Base-by-base conservation (phyloP, 2,113 vertebrate species). In the Micronycteris hirsuta region DNA sequence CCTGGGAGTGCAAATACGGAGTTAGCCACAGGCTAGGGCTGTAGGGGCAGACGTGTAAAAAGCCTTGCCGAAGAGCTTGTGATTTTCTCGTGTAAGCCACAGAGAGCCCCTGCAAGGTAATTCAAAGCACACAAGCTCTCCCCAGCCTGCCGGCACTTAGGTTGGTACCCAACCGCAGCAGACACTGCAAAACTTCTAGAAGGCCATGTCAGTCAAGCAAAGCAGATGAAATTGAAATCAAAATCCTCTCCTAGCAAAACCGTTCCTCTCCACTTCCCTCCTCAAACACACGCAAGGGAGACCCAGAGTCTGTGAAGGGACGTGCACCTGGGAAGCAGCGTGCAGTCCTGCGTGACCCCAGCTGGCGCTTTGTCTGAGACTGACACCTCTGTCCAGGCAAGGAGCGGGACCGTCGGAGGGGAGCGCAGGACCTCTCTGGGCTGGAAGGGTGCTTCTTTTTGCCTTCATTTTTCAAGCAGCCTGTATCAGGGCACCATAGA, bases 391-490 rank as follows among this genome's bases (percentile, higher is more conserved):
- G 36, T 31, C 74, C 16, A 6, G 17, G 52, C 20, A 7, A 43
- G 41, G 82, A 7, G 54, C 36, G 1, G 81, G 94, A 77, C 77
- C 22, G 43, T 31, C 0, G 3, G 47, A 54, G 93, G 65, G 22
- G 65, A 67, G 24, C 0, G 22, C 38, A 17, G 24, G 22, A 20
- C 86, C 71, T 91, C 70, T 95, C 82, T 24, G 84, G 70, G 86
- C 70, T 86, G 5, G 24, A 49, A 82, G 58, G 71, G 84, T 38
- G 85, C 56, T 92, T 92, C 13, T 71, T 71, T 97, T 97, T 88
- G 97, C 95, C 90, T 96, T 96, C 93, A 95, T 96, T 97, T 90
- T 98, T 92, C 96, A 71, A 97, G 96, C 61, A 93, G 80, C 88
- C 96, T 96, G 22, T n/a, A 67, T 95, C 76, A 94, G 95, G 93